Evolutionary conservation across 2,113 vertebrate species (phyloP).

Genomic region (Phrynocephalus versicolor): DNA sequence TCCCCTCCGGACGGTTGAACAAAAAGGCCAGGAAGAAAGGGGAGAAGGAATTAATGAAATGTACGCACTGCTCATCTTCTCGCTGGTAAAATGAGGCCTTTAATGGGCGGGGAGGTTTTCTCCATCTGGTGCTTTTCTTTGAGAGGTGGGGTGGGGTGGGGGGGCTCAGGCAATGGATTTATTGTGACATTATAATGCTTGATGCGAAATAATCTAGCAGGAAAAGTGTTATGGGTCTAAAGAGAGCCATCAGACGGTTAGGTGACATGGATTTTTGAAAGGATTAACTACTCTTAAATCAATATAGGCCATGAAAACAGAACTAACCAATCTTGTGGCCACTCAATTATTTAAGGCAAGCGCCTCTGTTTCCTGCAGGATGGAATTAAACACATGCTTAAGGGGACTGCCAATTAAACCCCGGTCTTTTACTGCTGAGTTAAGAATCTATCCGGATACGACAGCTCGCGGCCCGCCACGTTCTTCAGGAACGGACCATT

Average conservation of each 20-base stretch:
- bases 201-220: constrained; percentile 39
- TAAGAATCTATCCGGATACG: neutral
- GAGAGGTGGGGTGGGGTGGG: neutral
- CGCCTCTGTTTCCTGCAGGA: constrained; percentile 13
- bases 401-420: constrained; percentile 27
- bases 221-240: constrained; percentile 30
- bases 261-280: constrained; percentile 20
- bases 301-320: constrained; percentile 40
- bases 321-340: constrained; percentile 36
- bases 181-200: constrained; percentile 36
- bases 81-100: constrained; percentile 12
- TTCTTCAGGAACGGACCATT: neutral
- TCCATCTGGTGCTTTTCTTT: constrained; percentile 28
- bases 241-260: constrained; percentile 21
- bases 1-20: neutral
- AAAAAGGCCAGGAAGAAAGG: neutral
- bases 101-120: constrained; percentile 14
- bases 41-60: constrained; percentile 9
- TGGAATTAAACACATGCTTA: constrained; percentile 35
- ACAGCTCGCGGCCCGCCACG: too few species aligned
- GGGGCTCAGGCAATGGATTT: constrained; percentile 11
- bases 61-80: neutral
- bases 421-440: neutral
- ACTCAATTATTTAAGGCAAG: constrained; percentile 40
- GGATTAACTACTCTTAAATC: constrained; percentile 41